Percentiles rank a stretch among this genome's conserved stretches.
These are phyloP conservation scores for Pseudochirops corinnae DNA, from an alignment of 2,797 vertebrate species.

Conservation along the genomic window DNA sequence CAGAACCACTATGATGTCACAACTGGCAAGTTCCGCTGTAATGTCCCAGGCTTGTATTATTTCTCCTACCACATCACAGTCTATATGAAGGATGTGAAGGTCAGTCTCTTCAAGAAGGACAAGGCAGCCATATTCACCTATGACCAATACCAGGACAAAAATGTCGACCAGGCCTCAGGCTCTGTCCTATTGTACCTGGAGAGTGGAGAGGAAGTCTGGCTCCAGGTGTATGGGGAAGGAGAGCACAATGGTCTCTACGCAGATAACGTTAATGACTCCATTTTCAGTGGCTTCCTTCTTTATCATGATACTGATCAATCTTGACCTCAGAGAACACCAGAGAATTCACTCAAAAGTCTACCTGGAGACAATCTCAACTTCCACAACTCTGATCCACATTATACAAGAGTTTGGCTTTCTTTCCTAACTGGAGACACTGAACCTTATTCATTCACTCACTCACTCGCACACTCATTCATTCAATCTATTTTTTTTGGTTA, in stretches of 20 bases:
- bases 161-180: conserved; percentile 87
- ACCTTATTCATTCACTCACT: conserved; percentile 39
- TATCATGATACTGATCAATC: conserved; percentile 83
- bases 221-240: conserved; percentile 86
- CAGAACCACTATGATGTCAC: conserved; percentile 87
- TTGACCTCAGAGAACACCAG: not conserved
- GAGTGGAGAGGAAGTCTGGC: conserved; percentile 88
- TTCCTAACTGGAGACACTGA: conserved; percentile 9
- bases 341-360: not conserved
- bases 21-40: conserved; percentile 90
- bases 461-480: not conserved
- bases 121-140: conserved; percentile 87
- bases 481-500: conserved; percentile 9
- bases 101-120: conserved; percentile 88
- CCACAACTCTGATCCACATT: not conserved
- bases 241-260: conserved; percentile 85
- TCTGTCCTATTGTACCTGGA: conserved; percentile 86
- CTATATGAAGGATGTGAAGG: conserved; percentile 87
- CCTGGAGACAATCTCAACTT: not conserved
- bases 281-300: conserved; percentile 88
- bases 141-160: conserved; percentile 86
- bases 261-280: conserved; percentile 88
- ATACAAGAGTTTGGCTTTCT: conserved; percentile 8
- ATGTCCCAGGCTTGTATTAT: conserved; percentile 87
- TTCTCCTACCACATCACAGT: conserved; percentile 90